Percentiles rank a stretch among this genome's conserved stretches.
phyloP scores from a whole-genome alignment of 2,797 vertebrate genomes.

The Microchirus variegatus region DNA sequence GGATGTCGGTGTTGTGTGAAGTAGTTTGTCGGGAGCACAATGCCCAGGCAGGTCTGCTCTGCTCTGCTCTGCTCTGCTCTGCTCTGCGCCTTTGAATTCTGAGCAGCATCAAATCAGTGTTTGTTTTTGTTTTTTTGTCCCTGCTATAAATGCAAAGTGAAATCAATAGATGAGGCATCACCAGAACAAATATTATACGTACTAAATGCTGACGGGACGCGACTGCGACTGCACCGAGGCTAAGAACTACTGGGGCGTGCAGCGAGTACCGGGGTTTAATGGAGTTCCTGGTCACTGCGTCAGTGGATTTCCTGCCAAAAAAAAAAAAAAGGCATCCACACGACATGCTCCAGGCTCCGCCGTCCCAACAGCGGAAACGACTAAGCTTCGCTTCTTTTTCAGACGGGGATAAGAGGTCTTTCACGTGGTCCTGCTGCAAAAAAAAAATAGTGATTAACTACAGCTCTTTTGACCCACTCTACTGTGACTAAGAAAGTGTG shows the following conservation, averaged over 20 bases:
- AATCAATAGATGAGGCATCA: neutral
- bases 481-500: conserved; percentile 73
- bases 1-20: conserved; percentile 1
- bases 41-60: neutral
- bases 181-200: no score
- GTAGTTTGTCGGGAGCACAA: neutral
- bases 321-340: conserved; percentile 37
- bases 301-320: conserved; percentile 46
- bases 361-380: conserved; percentile 24
- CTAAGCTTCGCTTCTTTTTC: conserved; percentile 7
- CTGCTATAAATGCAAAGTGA: neutral
- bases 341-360: conserved; percentile 40
- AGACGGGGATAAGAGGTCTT: conserved; percentile 3
- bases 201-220: neutral
- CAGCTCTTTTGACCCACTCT: conserved; percentile 42
- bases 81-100: neutral
- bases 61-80: no score
- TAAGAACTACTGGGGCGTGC: conserved; percentile 23
- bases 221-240: neutral
- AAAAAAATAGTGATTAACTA: conserved; percentile 37
- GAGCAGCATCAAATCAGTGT: neutral
- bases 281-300: conserved; percentile 61
- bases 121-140: no score
- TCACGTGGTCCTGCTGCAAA: conserved; percentile 9
- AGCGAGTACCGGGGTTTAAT: conserved; percentile 55